Base-by-base conservation (phyloP, 2,113 vertebrate species). In the Grus americana region DNA sequence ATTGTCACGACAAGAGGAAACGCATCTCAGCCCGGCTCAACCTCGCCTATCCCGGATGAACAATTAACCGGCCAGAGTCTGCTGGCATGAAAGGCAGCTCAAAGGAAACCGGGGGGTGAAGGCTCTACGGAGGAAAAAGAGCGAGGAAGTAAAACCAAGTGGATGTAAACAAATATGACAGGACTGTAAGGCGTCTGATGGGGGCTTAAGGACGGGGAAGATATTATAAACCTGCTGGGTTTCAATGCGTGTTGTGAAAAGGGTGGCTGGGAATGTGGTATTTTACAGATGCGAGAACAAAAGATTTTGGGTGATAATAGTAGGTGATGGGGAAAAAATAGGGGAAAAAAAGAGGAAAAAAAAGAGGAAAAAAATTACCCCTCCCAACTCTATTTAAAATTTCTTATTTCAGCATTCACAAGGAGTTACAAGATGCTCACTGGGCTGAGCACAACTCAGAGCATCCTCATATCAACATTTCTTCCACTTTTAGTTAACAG, bases 401-500 rank as follows among this genome's bases (percentile, higher is more conserved):
- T 55, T 78, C 46, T 61, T 15, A 6, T 13, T 55, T 79, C 62
- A 91, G 17, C 30, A 46, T 94, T 94, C 78, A 91, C 63, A 79
- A 66, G 52, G 79, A 90, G 52, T 81, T 84, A 34, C 30, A 40
- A 27, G 44, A n/a, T 52, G 40, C 68, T 94, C 5, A 0, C 76
- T 23, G 75, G 62, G 54, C 79, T 82, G 59, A 88, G 50, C 70
- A 66, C 42, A 91, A 76, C 72, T 84, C 54, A 50, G 54, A 90
- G n/a, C 79, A 76, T 46, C 27, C 42, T 79, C 42, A 8, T 46
- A 67, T 30, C 40, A 34, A 34, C 91, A 47, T 90, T 95, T 85
- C 66, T 94, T 90, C 78, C 66, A 89, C 66, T 97, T 94, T 94
- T 91, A 95, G 70, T 97, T 95, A 95, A 96, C 96, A 93, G 89